Evolutionary conservation across 1,140 invertebrate species (phyloP).

Genomic region (Copidosoma floridanum): DNA sequence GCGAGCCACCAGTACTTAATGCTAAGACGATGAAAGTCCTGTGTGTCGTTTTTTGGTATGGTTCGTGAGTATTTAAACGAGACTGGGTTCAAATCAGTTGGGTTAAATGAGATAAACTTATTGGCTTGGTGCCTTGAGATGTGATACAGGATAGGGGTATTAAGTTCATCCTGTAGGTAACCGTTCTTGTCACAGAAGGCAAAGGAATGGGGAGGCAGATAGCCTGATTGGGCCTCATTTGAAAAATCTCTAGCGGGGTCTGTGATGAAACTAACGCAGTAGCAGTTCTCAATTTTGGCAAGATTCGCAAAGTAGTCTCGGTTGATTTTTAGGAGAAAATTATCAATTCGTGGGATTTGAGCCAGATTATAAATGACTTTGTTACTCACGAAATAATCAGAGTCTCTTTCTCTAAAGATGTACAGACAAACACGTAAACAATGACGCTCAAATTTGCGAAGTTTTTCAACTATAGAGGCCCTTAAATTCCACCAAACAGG

Average conservation of each 20-base stretch:
- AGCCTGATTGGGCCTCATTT: too few species aligned
- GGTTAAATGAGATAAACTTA: not conserved
- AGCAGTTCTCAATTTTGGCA: too few species aligned
- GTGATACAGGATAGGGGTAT: not conserved
- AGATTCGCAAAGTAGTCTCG: slow-evolving; percentile 9
- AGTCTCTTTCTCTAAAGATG: slow-evolving; percentile 3
- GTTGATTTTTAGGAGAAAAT: not conserved
- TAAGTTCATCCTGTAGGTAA: not conserved
- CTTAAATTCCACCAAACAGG: slow-evolving; percentile 24
- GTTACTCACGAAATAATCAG: slow-evolving; percentile 6
- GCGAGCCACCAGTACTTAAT: not conserved
- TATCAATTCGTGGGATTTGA: slow-evolving; percentile 14
- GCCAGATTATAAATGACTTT: slow-evolving; percentile 4
- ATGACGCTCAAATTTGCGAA: slow-evolving; percentile 19
- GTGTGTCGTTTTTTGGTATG: not conserved
- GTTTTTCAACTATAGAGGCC: slow-evolving; percentile 18
- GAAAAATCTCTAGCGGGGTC: too few species aligned
- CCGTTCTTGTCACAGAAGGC: not conserved
- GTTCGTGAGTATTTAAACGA: not conserved
- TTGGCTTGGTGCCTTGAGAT: not conserved
- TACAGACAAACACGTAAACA: slow-evolving; percentile 12
- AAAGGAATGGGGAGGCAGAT: not conserved
- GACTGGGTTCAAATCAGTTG: not conserved
- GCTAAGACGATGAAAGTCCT: not conserved
- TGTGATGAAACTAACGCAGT: too few species aligned